A percentile compares a stretch with the other conserved stretches of the same genome.
These are phyloP conservation scores for Drosophila tsacasi DNA, from an alignment of 1,140 invertebrate species.

Conservation along the genomic window DNA sequence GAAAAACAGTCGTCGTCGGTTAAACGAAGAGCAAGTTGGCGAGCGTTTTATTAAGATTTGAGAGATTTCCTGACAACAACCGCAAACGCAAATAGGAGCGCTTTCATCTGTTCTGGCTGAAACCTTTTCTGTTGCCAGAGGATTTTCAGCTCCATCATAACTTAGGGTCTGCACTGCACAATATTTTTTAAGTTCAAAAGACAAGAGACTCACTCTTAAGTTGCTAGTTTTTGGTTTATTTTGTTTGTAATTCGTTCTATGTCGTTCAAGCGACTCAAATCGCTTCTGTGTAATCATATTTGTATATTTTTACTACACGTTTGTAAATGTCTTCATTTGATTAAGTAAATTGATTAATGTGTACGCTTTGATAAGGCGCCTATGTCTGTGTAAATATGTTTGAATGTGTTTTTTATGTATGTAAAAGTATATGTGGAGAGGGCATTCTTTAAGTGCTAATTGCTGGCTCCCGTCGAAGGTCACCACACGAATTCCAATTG, in stretches of 20 bases:
- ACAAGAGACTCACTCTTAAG: background rate
- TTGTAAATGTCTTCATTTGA: conserved; percentile 42
- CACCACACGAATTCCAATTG: conserved; percentile 23
- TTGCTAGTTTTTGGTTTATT: conserved; percentile 6
- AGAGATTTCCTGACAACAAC: too few relatives aligned
- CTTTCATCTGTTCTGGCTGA: too few relatives aligned
- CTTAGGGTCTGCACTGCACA: conserved; percentile 6
- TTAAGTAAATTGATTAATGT: conserved; percentile 41
- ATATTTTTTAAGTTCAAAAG: conserved; percentile 2
- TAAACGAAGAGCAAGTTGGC: too few relatives aligned
- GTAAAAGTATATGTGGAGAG: background rate
- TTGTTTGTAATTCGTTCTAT: background rate
- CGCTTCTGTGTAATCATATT: conserved; percentile 23
- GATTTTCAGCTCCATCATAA: background rate
- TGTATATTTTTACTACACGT: conserved; percentile 16
- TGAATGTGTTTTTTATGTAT: background rate
- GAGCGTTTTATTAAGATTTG: too few relatives aligned
- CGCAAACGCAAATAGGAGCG: too few relatives aligned
- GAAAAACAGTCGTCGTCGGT: too few relatives aligned
- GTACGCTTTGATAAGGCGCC: conserved; percentile 38
- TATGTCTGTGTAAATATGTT: conserved; percentile 2
- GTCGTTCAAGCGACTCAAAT: conserved; percentile 2
- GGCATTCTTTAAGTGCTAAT: background rate
- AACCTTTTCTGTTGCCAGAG: too few relatives aligned
- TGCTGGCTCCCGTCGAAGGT: background rate